Conservation (phyloP, 2,888 invertebrate genomes). For the Tiphia femorata region DNA sequence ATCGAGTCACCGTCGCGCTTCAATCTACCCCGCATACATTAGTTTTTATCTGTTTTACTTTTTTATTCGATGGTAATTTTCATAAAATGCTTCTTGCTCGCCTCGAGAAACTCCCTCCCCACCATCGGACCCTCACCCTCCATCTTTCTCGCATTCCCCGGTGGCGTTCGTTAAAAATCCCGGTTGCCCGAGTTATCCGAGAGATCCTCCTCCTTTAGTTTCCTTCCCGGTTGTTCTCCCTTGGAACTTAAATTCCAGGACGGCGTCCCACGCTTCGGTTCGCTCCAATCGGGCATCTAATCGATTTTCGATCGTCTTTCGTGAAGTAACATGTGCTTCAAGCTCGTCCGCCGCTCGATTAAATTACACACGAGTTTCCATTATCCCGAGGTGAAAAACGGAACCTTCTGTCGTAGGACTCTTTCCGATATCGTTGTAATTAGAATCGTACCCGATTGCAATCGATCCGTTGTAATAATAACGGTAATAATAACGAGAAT, state of each 20-base stretch:
- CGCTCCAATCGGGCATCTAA: too few relatives aligned
- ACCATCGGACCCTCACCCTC: too few relatives aligned
- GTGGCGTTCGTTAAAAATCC: conserved; percentile 37
- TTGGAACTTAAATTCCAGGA: too few relatives aligned
- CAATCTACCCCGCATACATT: conserved; percentile 59
- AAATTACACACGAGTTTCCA: neutral
- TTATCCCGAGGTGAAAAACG: too few relatives aligned
- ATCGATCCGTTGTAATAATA: too few relatives aligned
- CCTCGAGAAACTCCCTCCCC: conserved; percentile 34
- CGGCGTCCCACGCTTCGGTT: too few relatives aligned
- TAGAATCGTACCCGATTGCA: too few relatives aligned
- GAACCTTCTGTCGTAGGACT: too few relatives aligned
- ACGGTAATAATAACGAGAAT: too few relatives aligned
- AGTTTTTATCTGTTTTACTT: conserved; percentile 64
- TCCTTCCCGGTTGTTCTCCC: neutral
- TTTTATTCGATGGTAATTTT: conserved; percentile 62
- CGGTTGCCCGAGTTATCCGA: conserved; percentile 5
- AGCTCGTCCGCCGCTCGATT: neutral
- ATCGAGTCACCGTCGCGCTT: conserved; percentile 42
- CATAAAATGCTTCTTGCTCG: conserved; percentile 54
- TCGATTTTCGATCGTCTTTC: neutral
- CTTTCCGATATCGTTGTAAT: too few relatives aligned
- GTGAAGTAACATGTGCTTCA: too few relatives aligned
- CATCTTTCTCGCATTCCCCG: conserved; percentile 42
- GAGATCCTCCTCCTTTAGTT: too few relatives aligned